Evolutionary conservation across 2,113 vertebrate species (phyloP), one percentile per base, ranked within the genome.

Genomic region (Bubo blakistoni): DNA sequence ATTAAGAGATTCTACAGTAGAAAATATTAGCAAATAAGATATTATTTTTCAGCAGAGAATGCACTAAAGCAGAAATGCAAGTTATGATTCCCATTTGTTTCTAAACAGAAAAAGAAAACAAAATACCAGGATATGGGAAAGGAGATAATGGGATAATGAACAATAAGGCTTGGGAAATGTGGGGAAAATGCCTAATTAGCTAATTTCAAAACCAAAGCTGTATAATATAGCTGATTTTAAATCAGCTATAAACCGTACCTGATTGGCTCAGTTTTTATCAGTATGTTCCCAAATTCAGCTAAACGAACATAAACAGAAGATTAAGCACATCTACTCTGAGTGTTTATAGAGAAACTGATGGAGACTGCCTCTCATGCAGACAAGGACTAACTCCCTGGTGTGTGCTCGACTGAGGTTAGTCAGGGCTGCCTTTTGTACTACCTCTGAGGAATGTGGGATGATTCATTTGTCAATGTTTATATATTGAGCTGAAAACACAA

Each of bases 1-100:
- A 92, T 74, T 46, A 81, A 91, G 73, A 95, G 51, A 84, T 81
- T 88, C 17, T 91, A 32, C 51, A 51, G 20, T 17, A 92, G 62
- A 97, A 94, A 86, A 46, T 25, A 74, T 5, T 14, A 94, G 51
- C 42, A 74, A 92, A 67, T 46, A 80, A 61, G 51, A 44, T 32
- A 70, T 6, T 70, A 7, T 18, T 65, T 73, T 70, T 46, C 67
- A 81, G 38, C 8, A 67, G 57, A 3, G 22, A 88, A 61, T 24
- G 73, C 38, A 38, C 51, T 69, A 49, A 65, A 44, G 57, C 52
- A 95, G 88, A 86, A 92, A 82, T 38, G 26, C 22, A 84, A 92
- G 34, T 27, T 88, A 49, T 38, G 17, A 86, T 58, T 91, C 32
- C 63, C 65, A 51, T 55, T 95, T 89, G 16, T 16, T 70, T 88